These are phyloP conservation scores for Drosophila imparisetae DNA, from an alignment of 2,888 invertebrate species.

Conservation along the genomic window DNA sequence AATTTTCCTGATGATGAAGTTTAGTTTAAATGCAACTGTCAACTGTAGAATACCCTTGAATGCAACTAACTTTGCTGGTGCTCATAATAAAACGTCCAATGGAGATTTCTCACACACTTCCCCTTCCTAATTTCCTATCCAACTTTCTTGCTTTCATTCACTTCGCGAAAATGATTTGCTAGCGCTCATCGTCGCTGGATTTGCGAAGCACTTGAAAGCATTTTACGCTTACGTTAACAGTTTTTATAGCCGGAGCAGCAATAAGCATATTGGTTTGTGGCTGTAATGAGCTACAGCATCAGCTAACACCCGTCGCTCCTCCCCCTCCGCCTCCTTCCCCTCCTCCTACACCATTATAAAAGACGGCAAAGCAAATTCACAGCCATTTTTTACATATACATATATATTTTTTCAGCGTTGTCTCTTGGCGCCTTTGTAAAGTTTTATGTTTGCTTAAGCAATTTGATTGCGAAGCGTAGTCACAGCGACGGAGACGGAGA, in stretches of 20 bases:
- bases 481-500: conserved; percentile 27
- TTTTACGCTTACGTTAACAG: conserved; percentile 79
- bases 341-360: conserved; percentile 8
- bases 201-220: conserved; percentile 77
- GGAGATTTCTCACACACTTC: conserved; percentile 5
- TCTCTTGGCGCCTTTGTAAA: conserved; percentile 69
- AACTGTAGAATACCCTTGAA: conserved; percentile 10
- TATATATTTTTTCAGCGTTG: conserved; percentile 24
- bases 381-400: conserved; percentile 41
- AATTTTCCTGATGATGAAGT: neutral
- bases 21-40: neutral
- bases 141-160: conserved; percentile 1
- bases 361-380: conserved; percentile 65
- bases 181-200: conserved; percentile 43
- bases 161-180: conserved; percentile 43
- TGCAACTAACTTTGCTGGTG: conserved; percentile 33
- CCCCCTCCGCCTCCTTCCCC: neutral
- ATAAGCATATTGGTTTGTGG: conserved; percentile 79
- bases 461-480: conserved; percentile 65
- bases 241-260: conserved; percentile 74
- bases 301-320: conserved; percentile 12
- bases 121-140: neutral
- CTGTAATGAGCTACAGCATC: conserved; percentile 66
- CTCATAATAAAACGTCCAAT: conserved; percentile 58
- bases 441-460: conserved; percentile 78